A percentile compares a stretch with the other conserved stretches of the same genome.
Evolutionary conservation across 2,888 invertebrate species (phyloP).

Genomic region (Tachina grossa): DNA sequence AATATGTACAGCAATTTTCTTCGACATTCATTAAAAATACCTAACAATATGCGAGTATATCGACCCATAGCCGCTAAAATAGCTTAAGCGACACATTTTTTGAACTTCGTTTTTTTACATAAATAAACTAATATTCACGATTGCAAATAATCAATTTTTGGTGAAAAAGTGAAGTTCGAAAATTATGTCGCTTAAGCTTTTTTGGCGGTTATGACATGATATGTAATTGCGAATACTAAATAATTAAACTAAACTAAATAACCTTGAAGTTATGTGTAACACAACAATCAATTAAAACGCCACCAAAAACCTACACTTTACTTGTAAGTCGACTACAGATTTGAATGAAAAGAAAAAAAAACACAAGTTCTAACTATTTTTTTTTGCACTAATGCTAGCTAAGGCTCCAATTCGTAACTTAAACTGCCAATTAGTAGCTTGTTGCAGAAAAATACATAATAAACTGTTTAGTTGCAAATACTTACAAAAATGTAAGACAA

Average conservation of each 20-base stretch:
- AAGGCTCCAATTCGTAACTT: background rate
- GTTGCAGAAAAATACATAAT: slow-evolving; percentile 49
- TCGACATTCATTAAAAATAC: slow-evolving; percentile 3
- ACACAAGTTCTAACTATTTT: slow-evolving; percentile 29
- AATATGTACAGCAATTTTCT: background rate
- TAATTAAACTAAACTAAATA: slow-evolving; percentile 45
- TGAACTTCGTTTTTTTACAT: no score
- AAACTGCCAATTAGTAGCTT: slow-evolving; percentile 66
- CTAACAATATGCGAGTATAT: no score
- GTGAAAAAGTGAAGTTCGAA: background rate
- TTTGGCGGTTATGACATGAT: no score
- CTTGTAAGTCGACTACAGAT: slow-evolving; percentile 30
- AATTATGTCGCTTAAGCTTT: no score
- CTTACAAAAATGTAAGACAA: slow-evolving; percentile 26
- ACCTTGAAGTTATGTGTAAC: slow-evolving; percentile 66
- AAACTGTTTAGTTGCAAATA: slow-evolving; percentile 36
- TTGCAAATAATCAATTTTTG: no score
- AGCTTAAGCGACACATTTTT: no score
- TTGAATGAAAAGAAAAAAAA: slow-evolving; percentile 1
- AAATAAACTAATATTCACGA: no score
- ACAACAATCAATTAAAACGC: slow-evolving; percentile 70
- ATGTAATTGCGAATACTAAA: slow-evolving; percentile 19
- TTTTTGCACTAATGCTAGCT: background rate
- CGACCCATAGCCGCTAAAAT: no score
- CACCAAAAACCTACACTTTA: slow-evolving; percentile 68